A percentile compares a stretch with the other conserved stretches of the same genome.
phyloP scores from a whole-genome alignment of 1,140 invertebrate species.

The Thrips palmi region DNA sequence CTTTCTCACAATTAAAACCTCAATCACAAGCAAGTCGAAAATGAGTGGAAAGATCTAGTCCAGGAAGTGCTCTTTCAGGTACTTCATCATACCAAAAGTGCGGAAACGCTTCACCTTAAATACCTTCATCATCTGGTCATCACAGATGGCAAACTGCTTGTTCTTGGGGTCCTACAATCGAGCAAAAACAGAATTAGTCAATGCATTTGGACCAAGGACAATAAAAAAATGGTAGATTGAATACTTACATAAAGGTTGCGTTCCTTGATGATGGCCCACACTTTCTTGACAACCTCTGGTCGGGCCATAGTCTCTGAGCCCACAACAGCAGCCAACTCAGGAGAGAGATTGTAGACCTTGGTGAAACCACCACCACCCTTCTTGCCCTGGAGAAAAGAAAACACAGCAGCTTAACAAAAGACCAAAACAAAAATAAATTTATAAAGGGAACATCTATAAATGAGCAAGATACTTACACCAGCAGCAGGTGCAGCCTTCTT shows the following conservation, averaged over 20 bases:
- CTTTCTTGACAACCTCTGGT: conserved; percentile 81
- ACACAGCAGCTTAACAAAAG: conserved; percentile 2
- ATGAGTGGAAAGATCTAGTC: conserved; percentile 13
- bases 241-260: conserved; percentile 54
- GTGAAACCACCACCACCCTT: conserved; percentile 57
- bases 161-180: conserved; percentile 65
- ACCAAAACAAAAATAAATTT: background rate
- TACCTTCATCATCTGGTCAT: conserved; percentile 74
- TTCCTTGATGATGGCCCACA: conserved; percentile 82
- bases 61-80: conserved; percentile 76
- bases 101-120: conserved; percentile 76
- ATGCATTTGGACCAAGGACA: background rate
- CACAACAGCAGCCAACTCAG: conserved; percentile 67
- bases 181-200: conserved; percentile 11
- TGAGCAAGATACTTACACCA: conserved; percentile 12
- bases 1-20: no score
- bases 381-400: conserved; percentile 23
- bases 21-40: no score
- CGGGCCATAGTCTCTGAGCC: conserved; percentile 69
- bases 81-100: conserved; percentile 91
- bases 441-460: conserved; percentile 1
- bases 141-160: conserved; percentile 85
- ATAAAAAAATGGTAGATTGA: background rate
- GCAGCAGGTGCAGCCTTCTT: conserved; percentile 26
- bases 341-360: conserved; percentile 61